Evolutionary conservation across 53 echinoderm and acorn worm species (phyloP).

Genomic region (Apostichopus leukothele): DNA sequence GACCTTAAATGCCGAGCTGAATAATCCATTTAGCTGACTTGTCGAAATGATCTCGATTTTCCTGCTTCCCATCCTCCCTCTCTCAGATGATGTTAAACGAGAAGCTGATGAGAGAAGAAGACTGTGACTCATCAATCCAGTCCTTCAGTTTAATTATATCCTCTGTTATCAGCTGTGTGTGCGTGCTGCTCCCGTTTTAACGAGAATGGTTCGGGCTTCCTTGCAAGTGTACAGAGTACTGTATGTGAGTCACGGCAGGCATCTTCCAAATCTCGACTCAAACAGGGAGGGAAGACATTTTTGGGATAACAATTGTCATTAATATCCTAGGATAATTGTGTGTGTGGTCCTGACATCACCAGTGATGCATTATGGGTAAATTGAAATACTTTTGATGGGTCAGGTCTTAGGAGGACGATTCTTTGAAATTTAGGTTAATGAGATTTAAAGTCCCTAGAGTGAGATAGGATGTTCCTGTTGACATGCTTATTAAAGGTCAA

Average conservation of each 20-base stretch:
- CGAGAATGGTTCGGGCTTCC: background rate
- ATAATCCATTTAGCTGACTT: too few relatives aligned
- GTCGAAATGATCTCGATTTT: too few relatives aligned
- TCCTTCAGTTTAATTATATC: too few relatives aligned
- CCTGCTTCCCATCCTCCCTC: too few relatives aligned
- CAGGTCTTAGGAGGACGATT: slow-evolving; percentile 20
- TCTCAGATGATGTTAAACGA: too few relatives aligned
- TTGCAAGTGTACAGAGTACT: background rate
- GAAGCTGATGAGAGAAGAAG: too few relatives aligned
- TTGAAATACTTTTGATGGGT: slow-evolving; percentile 29
- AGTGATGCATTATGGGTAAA: slow-evolving; percentile 49
- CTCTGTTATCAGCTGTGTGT: background rate
- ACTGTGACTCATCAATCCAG: too few relatives aligned
- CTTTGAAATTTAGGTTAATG: background rate
- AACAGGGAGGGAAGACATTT: background rate
- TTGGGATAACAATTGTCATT: slow-evolving; percentile 37
- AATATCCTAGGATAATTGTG: slow-evolving; percentile 28
- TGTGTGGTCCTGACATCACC: slow-evolving; percentile 5
- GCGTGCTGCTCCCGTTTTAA: background rate
- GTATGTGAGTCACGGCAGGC: background rate
- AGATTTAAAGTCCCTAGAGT: background rate
- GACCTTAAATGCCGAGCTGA: too few relatives aligned
- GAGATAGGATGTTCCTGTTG: too few relatives aligned
- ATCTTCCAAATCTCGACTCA: background rate
- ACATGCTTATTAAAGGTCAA: too few relatives aligned